Percentiles rank a stretch among this genome's conserved stretches.
Evolutionary conservation across 2,113 vertebrate species (phyloP).

Genomic region (Pyxicephalus adspersus): DNA sequence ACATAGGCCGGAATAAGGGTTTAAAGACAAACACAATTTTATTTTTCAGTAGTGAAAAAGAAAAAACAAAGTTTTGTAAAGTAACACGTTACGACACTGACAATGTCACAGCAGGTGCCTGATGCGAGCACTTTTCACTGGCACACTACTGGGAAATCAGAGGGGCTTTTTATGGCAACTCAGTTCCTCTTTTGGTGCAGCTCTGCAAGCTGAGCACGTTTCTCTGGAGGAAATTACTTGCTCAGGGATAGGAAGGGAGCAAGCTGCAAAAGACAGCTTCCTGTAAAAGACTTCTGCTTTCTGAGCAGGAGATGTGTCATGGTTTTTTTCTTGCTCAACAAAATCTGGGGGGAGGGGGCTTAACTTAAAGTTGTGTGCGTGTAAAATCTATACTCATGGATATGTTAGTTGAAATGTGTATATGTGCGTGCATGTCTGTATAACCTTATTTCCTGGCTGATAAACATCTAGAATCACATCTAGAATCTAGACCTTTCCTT

Average conservation of each 20-base stretch:
- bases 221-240: constrained; percentile 35
- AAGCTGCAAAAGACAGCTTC: background rate
- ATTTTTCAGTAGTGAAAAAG: too few relatives aligned
- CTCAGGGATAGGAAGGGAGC: constrained; percentile 11
- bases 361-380: too few relatives aligned
- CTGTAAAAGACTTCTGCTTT: constrained; percentile 45
- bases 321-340: constrained; percentile 27
- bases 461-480: too few relatives aligned
- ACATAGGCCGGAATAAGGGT: too few relatives aligned
- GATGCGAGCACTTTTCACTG: background rate
- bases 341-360: background rate
- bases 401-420: too few relatives aligned
- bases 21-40: too few relatives aligned
- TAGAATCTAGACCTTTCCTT: too few relatives aligned
- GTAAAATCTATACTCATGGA: too few relatives aligned
- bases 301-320: constrained; percentile 28
- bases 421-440: too few relatives aligned
- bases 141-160: background rate
- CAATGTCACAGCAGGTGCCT: background rate
- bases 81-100: background rate
- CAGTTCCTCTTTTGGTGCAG: constrained; percentile 38
- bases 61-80: too few relatives aligned
- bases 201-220: constrained; percentile 6
- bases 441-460: too few relatives aligned
- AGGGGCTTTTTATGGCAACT: background rate